phyloP scores from a whole-genome alignment of 2,113 vertebrate genomes.

The Malurus cyaneus region DNA sequence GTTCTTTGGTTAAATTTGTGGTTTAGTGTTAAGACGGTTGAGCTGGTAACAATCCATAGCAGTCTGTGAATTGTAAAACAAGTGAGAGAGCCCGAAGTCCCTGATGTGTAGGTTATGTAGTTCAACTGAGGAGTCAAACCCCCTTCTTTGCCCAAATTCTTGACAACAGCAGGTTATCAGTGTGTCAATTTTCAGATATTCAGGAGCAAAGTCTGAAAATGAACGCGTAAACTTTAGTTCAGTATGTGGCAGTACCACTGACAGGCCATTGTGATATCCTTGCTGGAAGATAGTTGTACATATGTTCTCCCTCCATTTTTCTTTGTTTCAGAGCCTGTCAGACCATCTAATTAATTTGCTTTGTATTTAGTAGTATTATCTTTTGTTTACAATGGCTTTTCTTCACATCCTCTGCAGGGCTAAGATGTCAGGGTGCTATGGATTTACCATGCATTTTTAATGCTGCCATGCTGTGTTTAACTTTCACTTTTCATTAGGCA shows the following conservation, averaged over 20 bases:
- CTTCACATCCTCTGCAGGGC: slow-evolving; percentile 63
- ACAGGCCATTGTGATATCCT: slow-evolving; percentile 7
- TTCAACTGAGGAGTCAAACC: background rate
- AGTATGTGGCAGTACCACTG: background rate
- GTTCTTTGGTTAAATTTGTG: background rate
- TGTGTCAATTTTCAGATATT: background rate
- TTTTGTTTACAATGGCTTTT: slow-evolving; percentile 69
- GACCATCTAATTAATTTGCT: slow-evolving; percentile 53
- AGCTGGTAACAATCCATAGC: background rate
- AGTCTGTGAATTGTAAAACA: background rate
- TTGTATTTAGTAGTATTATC: slow-evolving; percentile 60
- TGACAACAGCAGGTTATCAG: background rate
- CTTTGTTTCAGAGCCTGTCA: slow-evolving; percentile 55
- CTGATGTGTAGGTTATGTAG: background rate
- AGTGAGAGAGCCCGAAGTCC: background rate
- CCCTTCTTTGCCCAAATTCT: background rate
- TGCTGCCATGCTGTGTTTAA: slow-evolving; percentile 80
- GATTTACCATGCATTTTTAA: slow-evolving; percentile 76
- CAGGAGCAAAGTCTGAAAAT: background rate
- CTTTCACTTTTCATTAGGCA: slow-evolving; percentile 82
- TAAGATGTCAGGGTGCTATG: slow-evolving; percentile 69
- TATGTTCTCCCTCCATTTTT: slow-evolving; percentile 26
- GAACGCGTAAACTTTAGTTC: background rate
- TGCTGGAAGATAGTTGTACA: background rate
- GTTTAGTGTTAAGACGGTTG: background rate